phyloP scores from a whole-genome alignment of 1,140 invertebrate genomes.

The Euwallacea similis region DNA sequence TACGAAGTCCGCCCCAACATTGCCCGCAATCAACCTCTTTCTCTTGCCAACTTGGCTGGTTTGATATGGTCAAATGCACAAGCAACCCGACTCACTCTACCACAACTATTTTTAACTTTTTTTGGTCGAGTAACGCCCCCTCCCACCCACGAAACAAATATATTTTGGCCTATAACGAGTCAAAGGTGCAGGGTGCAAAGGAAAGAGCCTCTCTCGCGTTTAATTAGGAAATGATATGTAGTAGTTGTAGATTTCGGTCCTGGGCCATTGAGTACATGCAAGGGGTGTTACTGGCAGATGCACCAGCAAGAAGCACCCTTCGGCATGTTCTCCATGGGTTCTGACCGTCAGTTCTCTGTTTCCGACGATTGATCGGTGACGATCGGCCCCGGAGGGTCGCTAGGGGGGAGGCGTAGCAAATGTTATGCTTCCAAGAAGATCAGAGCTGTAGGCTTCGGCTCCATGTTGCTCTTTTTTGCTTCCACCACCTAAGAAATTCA shows the following conservation, averaged over 20 bases:
- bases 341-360: slow-evolving; percentile 26
- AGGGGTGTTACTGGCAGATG: slow-evolving; percentile 23
- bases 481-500: slow-evolving; percentile 59
- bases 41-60: too few relatives aligned
- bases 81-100: too few relatives aligned
- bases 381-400: slow-evolving; percentile 66
- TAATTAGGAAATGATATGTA: slow-evolving; percentile 46
- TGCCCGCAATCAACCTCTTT: too few relatives aligned
- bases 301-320: slow-evolving; percentile 25
- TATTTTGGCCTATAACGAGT: too few relatives aligned
- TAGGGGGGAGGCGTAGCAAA: slow-evolving; percentile 76
- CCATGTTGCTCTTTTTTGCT: slow-evolving; percentile 85
- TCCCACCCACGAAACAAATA: too few relatives aligned
- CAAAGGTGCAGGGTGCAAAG: too few relatives aligned
- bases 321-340: slow-evolving; percentile 23
- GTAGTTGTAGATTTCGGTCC: slow-evolving; percentile 43
- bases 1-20: too few relatives aligned
- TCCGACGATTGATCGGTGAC: slow-evolving; percentile 47
- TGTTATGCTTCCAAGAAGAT: slow-evolving; percentile 89
- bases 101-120: too few relatives aligned
- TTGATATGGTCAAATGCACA: too few relatives aligned
- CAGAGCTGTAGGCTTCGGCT: slow-evolving; percentile 82
- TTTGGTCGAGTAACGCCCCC: too few relatives aligned
- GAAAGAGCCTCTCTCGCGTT: too few relatives aligned
- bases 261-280: slow-evolving; percentile 7